phyloP scores from a whole-genome alignment of 1,140 invertebrate species.

The Aphidius gifuensis region DNA sequence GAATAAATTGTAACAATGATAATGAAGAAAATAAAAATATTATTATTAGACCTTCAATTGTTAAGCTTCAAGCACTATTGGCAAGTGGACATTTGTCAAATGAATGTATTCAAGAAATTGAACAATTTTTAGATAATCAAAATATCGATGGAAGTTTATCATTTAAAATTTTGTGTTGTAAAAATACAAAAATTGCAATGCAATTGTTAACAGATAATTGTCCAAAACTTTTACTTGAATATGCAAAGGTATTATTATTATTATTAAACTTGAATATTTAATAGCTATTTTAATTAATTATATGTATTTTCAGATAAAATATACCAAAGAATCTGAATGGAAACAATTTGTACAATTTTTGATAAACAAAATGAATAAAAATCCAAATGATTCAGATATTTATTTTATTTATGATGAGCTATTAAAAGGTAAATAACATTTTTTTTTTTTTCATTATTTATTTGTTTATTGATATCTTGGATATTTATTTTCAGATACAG shows the following conservation, averaged over 20 bases:
- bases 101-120: slow-evolving; percentile 50
- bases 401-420: slow-evolving; percentile 54
- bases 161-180: slow-evolving; percentile 44
- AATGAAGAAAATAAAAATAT: slow-evolving; percentile 29
- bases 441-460: slow-evolving; percentile 16
- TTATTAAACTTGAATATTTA: too few species aligned
- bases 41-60: slow-evolving; percentile 38
- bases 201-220: slow-evolving; percentile 54
- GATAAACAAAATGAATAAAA: slow-evolving; percentile 47
- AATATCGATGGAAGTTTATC: slow-evolving; percentile 47
- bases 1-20: slow-evolving; percentile 38
- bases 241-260: slow-evolving; percentile 55
- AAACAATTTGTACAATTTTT: slow-evolving; percentile 54
- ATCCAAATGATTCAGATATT: slow-evolving; percentile 44
- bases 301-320: slow-evolving; percentile 41
- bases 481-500: slow-evolving; percentile 46
- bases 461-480: slow-evolving; percentile 8
- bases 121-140: slow-evolving; percentile 48
- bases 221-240: slow-evolving; percentile 59
- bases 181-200: slow-evolving; percentile 39
- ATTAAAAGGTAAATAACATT: slow-evolving; percentile 47
- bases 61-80: slow-evolving; percentile 49
- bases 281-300: not conserved
- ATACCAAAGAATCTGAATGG: slow-evolving; percentile 57
- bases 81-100: slow-evolving; percentile 46